Base-by-base conservation (phyloP, 92 coral and sea anemone species). In the Zoanthus sociatus region DNA sequence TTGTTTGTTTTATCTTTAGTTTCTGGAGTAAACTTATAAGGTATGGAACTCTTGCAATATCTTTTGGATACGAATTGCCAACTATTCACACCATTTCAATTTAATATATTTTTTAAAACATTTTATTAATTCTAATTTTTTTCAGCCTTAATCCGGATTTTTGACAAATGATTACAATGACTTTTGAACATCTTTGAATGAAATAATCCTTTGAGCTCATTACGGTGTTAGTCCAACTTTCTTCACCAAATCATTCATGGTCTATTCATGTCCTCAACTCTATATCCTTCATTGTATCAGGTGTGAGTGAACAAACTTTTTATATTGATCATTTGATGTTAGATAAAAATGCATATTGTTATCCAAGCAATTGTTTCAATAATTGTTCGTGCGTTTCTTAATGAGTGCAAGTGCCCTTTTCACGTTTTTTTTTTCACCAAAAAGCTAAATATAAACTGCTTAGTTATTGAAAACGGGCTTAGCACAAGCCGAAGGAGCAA, bases 141-240 rank as follows among this genome's bases (percentile, higher is more conserved):
- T 46, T 17, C 42, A 26, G 74, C 31, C 31, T 69, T 53, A 8
- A 37, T 63, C 82, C 82, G 82, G 82, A 77, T 54, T 15, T 31
- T 77, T 20, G 30, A 20, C 3, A 26, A 54, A 77, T 77, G 42
- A 37, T 37, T 37, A 37, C 42, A 2, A 37, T 37, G 42, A 37
- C 4, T 37, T 37, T 37, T 37, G 42, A 37, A 37, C 42, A 37
- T 37, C 42, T 2, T 37, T 37, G 42, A 37, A 37, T 2, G 21
- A 77, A 33, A 6, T 77, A 54, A 76, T 54, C 61, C 4, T 37
- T 37, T 54, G 48, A 54, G 54, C 67, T 13, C 21, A 77, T 31
- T 30, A 13, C 42, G 67, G 82, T 14, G 47, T 54, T 77, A 58
- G 14, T 9, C 67, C 46, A 54, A 58, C 82, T 26, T 76, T 77